phyloP scores from a whole-genome alignment of 2,888 invertebrate species.

The Eristalinus aeneus region DNA sequence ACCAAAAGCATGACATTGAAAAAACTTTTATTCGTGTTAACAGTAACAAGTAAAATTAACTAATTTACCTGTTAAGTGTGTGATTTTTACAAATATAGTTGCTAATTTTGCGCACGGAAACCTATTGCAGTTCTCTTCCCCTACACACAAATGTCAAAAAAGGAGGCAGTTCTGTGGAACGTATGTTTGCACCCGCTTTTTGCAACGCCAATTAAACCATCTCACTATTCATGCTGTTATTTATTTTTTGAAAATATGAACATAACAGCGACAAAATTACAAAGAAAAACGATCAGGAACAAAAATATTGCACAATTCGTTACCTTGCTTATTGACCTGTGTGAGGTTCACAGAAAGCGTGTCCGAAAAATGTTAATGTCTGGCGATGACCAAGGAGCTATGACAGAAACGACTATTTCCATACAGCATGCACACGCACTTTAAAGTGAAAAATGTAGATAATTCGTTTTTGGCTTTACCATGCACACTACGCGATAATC shows the following conservation, averaged over 20 bases:
- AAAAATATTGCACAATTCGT: not conserved
- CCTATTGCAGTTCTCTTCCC: conserved; percentile 29
- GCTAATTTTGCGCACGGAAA: not conserved
- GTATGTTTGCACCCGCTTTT: conserved; percentile 60
- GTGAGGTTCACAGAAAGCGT: not conserved
- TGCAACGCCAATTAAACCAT: not conserved
- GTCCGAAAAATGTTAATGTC: conserved; percentile 21
- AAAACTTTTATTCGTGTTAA: not conserved
- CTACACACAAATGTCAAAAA: conserved; percentile 38
- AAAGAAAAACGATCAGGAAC: not conserved
- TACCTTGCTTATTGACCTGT: conserved; percentile 23
- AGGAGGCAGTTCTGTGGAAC: conserved; percentile 49
- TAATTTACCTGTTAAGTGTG: not conserved
- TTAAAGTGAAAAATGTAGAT: not conserved
- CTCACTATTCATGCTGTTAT: conserved; percentile 20
- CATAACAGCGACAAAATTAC: not conserved
- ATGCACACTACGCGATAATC: conserved; percentile 13
- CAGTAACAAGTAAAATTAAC: not conserved
- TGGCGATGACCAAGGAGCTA: conserved; percentile 38
- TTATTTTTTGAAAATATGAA: not conserved
- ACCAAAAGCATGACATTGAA: not conserved
- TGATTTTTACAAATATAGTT: not conserved
- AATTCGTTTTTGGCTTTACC: conserved; percentile 8
- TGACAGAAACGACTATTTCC: conserved; percentile 30
- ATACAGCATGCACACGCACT: conserved; percentile 51